Percentiles rank a stretch among this genome's conserved stretches.
Conservation (phyloP, 1,140 invertebrate genomes). For the Samia ricini region DNA sequence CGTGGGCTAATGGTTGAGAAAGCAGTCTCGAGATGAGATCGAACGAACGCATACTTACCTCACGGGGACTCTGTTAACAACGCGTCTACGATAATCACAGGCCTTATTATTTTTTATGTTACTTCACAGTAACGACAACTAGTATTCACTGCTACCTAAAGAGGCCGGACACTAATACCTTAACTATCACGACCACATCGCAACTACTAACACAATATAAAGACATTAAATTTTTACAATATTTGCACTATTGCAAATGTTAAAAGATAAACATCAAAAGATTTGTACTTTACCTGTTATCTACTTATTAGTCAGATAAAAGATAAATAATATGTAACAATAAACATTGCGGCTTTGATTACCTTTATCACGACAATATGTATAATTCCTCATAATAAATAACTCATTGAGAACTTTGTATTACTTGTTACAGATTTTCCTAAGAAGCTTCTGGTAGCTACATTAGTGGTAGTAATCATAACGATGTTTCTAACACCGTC, state of each 20-base stretch:
- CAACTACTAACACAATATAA: neutral
- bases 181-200: slow-evolving; percentile 5
- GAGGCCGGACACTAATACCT: slow-evolving; percentile 13
- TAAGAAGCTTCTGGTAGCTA: slow-evolving; percentile 72
- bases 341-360: slow-evolving; percentile 5
- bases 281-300: slow-evolving; percentile 14
- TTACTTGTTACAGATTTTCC: slow-evolving; percentile 68
- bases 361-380: neutral
- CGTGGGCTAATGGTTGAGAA: slow-evolving; percentile 45
- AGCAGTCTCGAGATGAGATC: slow-evolving; percentile 52
- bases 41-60: slow-evolving; percentile 18
- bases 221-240: neutral
- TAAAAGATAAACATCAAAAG: neutral
- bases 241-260: neutral
- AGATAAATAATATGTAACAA: slow-evolving; percentile 9
- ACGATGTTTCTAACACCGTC: slow-evolving; percentile 56
- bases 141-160: neutral
- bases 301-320: neutral
- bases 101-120: slow-evolving; percentile 71
- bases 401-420: neutral
- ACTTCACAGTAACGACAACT: slow-evolving; percentile 27
- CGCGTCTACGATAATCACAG: slow-evolving; percentile 48
- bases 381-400: neutral
- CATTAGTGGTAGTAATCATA: slow-evolving; percentile 58
- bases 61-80: slow-evolving; percentile 24